Conservation (phyloP, 2,113 vertebrate genomes). For the Scomber scombrus region DNA sequence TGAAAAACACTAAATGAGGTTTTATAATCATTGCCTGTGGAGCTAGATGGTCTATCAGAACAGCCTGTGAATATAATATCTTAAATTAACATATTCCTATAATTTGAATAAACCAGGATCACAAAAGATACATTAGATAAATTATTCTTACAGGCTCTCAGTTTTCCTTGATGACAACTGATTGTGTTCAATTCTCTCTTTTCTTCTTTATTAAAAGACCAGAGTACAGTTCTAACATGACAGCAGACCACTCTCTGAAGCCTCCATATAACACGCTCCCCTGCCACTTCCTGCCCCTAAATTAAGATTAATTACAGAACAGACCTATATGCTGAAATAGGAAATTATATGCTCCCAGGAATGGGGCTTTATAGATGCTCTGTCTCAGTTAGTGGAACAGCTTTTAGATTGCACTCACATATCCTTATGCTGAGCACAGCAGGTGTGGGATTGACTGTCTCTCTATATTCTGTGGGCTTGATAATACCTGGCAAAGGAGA, state of each 20-base stretch:
- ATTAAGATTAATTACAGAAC: constrained; percentile 81
- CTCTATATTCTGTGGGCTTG: constrained; percentile 12
- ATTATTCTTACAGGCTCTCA: constrained; percentile 31
- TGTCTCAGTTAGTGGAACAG: constrained; percentile 71
- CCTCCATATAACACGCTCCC: constrained; percentile 40
- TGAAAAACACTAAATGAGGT: constrained; percentile 35
- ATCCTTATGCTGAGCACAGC: constrained; percentile 70
- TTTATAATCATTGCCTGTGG: constrained; percentile 33
- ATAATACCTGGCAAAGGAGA: constrained; percentile 40
- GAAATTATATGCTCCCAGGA: constrained; percentile 71
- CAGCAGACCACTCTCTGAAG: constrained; percentile 48
- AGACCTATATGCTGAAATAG: constrained; percentile 71
- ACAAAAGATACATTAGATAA: constrained; percentile 29
- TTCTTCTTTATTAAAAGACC: constrained; percentile 62
- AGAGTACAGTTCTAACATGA: constrained; percentile 44
- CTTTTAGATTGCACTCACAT: constrained; percentile 69
- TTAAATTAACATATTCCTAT: constrained; percentile 39
- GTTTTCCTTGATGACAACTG: constrained; percentile 31
- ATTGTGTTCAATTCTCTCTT: constrained; percentile 38
- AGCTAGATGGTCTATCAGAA: constrained; percentile 22
- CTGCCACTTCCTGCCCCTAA: constrained; percentile 52
- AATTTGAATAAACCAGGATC: constrained; percentile 20
- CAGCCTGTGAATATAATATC: constrained; percentile 23
- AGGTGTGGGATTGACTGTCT: constrained; percentile 49
- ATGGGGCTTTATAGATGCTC: constrained; percentile 54